Evolutionary conservation across 2,797 vertebrate species (phyloP).

Genomic region (Octomys mimax): DNA sequence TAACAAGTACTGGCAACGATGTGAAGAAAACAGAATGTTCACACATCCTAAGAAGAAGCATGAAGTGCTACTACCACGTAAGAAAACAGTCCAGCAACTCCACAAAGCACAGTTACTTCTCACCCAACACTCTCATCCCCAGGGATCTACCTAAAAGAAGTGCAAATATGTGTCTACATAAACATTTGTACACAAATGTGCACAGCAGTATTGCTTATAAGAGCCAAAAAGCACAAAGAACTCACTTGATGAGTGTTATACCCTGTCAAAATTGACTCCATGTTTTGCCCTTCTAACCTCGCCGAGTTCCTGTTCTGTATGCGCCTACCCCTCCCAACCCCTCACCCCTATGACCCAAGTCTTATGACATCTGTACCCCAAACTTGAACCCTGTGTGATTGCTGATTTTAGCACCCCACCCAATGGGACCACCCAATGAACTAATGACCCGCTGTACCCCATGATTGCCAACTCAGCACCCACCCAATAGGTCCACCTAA

Average conservation of each 20-base stretch:
- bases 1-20: not conserved
- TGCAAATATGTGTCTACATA: not conserved
- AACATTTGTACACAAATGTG: not conserved
- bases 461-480: too few relatives aligned
- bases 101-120: not conserved
- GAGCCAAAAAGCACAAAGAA: not conserved
- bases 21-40: not conserved
- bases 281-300: too few relatives aligned
- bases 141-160: not conserved
- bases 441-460: too few relatives aligned
- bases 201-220: not conserved
- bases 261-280: too few relatives aligned
- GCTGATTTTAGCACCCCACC: too few relatives aligned
- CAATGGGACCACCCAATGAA: too few relatives aligned
- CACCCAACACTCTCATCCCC: not conserved
- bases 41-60: not conserved
- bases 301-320: too few relatives aligned
- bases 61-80: not conserved
- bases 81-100: not conserved
- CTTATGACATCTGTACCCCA: too few relatives aligned
- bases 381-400: too few relatives aligned
- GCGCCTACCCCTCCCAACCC: too few relatives aligned
- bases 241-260: not conserved
- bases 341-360: too few relatives aligned
- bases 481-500: too few relatives aligned